Evolutionary conservation across 64 coral and sea anemone species (phyloP), one percentile per base, ranked within the genome.

Genomic region (Cladopsammia gracilis): DNA sequence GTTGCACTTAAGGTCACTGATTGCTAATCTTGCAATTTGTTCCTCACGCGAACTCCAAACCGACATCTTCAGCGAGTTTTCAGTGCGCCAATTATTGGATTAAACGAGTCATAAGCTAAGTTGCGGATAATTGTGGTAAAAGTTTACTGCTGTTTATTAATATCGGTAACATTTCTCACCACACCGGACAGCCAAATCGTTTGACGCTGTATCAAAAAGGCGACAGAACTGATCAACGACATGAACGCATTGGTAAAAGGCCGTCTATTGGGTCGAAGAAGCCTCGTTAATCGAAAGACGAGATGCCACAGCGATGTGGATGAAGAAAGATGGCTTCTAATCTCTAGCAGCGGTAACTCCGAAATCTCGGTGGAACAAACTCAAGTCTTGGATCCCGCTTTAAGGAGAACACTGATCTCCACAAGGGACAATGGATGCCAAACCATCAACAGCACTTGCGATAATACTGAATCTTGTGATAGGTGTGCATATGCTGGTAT

Each of bases 261-360:
- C 43, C 60, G 56, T 57, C 25, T 67, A 19, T 18, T 66, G 4
- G 64, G n/a, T 3, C 80, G 80, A 22, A 25, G 80, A 50, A 62
- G 80, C 44, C 46, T 67, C 2, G 18, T 14, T 19, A 16, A 42
- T 4, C 42, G 59, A 45, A 66, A 84, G 62, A 49, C 5, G 9
- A 49, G 44, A 49, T 67, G 62, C 80, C 34, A 34, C 34, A 34
- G 34, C 34, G 34, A 34, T 34, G 34, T 34, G 34, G 62, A 84
- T 14, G 80, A 84, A 51, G 47, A 60, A 62, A 84, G 22, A 13
- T 84, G 43, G 60, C 62, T 84, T 14, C 46, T 84, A 24, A 64
- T 84, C 44, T 84, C 80, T 49, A 43, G 18, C 6, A 68, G 34
- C 34, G 34, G 45, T 59, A 84, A 67, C 64, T 50, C 80, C 42